Conservation (phyloP, 2,113 vertebrate genomes). For the Percina caprodes region DNA sequence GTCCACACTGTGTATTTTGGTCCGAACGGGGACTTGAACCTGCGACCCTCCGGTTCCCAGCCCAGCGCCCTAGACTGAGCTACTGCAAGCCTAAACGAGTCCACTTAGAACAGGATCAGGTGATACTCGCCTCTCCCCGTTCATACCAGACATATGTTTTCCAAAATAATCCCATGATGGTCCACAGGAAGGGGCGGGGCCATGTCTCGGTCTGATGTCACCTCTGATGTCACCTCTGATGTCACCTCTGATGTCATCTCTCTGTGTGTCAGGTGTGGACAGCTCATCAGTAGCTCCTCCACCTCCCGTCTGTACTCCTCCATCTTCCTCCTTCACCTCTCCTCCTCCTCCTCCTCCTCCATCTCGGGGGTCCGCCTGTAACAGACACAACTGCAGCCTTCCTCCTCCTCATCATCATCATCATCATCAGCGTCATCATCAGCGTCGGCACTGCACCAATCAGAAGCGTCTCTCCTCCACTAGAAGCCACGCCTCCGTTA, state of each 20-base stretch:
- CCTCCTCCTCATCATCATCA: conserved; percentile 14
- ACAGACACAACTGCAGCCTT: conserved; percentile 24
- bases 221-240: conserved; percentile 11
- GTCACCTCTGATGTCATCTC: neutral
- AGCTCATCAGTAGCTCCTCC: conserved; percentile 22
- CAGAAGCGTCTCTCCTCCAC: conserved; percentile 65
- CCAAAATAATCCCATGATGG: no score
- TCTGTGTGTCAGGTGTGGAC: conserved; percentile 34
- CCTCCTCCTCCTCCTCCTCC: conserved; percentile 23
- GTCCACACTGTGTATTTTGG: no score
- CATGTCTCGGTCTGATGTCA: neutral
- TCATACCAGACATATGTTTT: no score
- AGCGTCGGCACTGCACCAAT: conserved; percentile 24
- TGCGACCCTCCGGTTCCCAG: no score
- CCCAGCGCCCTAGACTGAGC: no score
- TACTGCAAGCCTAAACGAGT: no score
- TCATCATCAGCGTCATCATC: neutral
- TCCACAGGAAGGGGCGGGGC: rapidly evolving
- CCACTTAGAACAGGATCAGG: no score
- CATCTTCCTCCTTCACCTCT: conserved; percentile 36
- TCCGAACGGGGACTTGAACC: no score
- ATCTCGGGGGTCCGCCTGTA: conserved; percentile 17
- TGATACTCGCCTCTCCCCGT: no score
- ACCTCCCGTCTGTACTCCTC: conserved; percentile 44
- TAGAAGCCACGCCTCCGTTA: conserved; percentile 73